These are phyloP conservation scores for Calephelis virginiensis DNA, from an alignment of 1,140 invertebrate genomes.

Conservation along the genomic window DNA sequence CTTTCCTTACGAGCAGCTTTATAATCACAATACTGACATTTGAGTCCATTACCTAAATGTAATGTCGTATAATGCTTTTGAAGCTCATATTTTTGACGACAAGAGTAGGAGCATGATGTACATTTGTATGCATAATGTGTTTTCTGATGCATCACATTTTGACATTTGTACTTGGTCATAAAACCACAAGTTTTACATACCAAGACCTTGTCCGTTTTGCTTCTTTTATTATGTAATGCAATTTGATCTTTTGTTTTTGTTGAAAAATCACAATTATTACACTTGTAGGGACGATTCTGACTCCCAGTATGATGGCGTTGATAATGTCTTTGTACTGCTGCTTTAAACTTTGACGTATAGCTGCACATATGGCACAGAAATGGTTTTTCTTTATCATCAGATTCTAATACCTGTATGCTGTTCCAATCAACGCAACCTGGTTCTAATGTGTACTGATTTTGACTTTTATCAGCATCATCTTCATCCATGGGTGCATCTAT, in stretches of 20 bases:
- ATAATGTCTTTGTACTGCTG: constrained; percentile 55
- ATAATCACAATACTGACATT: constrained; percentile 54
- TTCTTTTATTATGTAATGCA: constrained; percentile 52
- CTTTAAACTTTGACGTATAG: constrained; percentile 54
- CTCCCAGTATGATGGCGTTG: constrained; percentile 52
- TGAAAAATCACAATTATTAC: constrained; percentile 53
- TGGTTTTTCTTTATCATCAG: constrained; percentile 40
- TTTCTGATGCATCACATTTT: constrained; percentile 49
- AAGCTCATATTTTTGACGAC: constrained; percentile 51
- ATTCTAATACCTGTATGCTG: constrained; percentile 49
- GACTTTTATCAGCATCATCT: constrained; percentile 24
- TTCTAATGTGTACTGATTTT: constrained; percentile 41
- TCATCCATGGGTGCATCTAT: not conserved
- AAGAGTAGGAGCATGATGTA: constrained; percentile 43
- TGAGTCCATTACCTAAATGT: constrained; percentile 44
- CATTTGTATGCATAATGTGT: constrained; percentile 48
- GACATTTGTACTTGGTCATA: constrained; percentile 48
- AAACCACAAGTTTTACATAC: constrained; percentile 40
- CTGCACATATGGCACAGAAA: constrained; percentile 48
- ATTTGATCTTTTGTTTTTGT: constrained; percentile 63
- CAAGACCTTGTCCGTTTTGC: constrained; percentile 32
- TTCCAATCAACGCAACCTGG: constrained; percentile 47
- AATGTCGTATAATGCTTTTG: constrained; percentile 40
- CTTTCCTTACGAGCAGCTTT: constrained; percentile 46
- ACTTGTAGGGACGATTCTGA: constrained; percentile 49